A percentile compares a stretch with the other conserved stretches of the same genome.
Evolutionary conservation across 2,797 vertebrate species (phyloP).

Genomic region (Todus mexicanus): DNA sequence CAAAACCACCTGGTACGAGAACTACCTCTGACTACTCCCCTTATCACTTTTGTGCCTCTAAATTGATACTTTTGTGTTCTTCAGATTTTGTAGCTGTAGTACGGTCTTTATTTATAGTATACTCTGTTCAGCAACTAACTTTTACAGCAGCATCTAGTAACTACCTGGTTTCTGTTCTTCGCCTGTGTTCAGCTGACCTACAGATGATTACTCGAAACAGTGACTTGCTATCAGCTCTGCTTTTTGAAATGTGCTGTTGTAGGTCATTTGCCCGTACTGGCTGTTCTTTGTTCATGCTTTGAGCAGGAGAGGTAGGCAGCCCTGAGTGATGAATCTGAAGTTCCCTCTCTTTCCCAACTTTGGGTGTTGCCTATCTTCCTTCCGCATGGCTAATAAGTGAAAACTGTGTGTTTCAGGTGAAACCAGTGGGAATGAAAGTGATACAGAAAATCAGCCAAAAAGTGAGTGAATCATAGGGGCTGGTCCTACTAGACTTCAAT

Average conservation of each 20-base stretch:
- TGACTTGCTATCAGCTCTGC: not conserved
- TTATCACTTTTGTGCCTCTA: not conserved
- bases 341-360: not conserved
- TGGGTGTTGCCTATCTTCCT: slow-evolving; percentile 21
- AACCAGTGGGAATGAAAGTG: slow-evolving; percentile 93
- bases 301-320: not conserved
- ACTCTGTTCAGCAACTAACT: not conserved
- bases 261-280: not conserved
- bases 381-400: slow-evolving; percentile 11
- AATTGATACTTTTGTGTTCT: not conserved
- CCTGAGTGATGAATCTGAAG: not conserved
- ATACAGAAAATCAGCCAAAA: slow-evolving; percentile 87
- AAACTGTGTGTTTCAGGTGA: slow-evolving; percentile 83
- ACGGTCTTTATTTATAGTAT: not conserved
- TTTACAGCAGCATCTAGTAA: not conserved
- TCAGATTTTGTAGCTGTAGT: not conserved
- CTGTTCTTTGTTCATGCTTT: not conserved
- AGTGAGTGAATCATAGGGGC: slow-evolving; percentile 80
- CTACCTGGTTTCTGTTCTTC: not conserved
- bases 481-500: slow-evolving; percentile 17
- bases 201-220: not conserved
- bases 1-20: not conserved
- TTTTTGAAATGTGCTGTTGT: not conserved
- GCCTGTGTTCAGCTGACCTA: not conserved
- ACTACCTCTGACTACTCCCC: not conserved